Percentiles rank a stretch among this genome's conserved stretches.
Conservation (phyloP, 2,888 invertebrate genomes). For the Teinopalpus imperialis region DNA sequence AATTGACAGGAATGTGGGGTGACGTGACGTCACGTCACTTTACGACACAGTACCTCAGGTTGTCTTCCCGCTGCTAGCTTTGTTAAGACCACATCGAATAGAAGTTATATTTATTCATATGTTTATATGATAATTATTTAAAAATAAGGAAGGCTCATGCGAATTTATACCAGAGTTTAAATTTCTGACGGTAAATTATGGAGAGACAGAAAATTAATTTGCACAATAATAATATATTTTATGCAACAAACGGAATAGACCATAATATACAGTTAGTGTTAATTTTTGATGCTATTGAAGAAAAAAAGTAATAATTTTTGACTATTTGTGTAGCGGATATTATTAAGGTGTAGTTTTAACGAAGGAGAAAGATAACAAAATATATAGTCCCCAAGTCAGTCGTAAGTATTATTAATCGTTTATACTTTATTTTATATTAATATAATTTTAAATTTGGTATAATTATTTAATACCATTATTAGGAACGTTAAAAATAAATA, state of each 20-base stretch:
- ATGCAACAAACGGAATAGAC: constrained; percentile 58
- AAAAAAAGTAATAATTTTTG: constrained; percentile 13
- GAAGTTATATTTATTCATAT: constrained; percentile 9
- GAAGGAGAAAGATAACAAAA: constrained; percentile 41
- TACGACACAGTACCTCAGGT: background rate
- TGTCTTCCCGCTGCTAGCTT: constrained; percentile 6
- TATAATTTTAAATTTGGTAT: constrained; percentile 8
- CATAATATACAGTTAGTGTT: constrained; percentile 38
- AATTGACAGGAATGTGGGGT: too few species aligned
- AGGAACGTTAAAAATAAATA: background rate
- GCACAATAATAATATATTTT: constrained; percentile 26
- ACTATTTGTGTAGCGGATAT: constrained; percentile 57
- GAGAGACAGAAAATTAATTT: constrained; percentile 19
- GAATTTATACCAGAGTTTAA: background rate
- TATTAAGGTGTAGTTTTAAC: constrained; percentile 66
- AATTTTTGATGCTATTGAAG: constrained; percentile 45
- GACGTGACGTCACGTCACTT: constrained; percentile 1
- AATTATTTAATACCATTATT: constrained; percentile 2
- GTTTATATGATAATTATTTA: constrained; percentile 1
- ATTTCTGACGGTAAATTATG: constrained; percentile 3
- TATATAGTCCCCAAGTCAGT: constrained; percentile 56
- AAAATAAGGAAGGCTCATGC: constrained; percentile 8
- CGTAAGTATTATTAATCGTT: constrained; percentile 57
- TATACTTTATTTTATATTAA: too few species aligned
- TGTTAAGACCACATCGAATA: constrained; percentile 22